Evolutionary conservation across 2,113 vertebrate genomes (phyloP), one percentile per base, ranked within the genome.

Genomic region (Burhinus bistriatus): DNA sequence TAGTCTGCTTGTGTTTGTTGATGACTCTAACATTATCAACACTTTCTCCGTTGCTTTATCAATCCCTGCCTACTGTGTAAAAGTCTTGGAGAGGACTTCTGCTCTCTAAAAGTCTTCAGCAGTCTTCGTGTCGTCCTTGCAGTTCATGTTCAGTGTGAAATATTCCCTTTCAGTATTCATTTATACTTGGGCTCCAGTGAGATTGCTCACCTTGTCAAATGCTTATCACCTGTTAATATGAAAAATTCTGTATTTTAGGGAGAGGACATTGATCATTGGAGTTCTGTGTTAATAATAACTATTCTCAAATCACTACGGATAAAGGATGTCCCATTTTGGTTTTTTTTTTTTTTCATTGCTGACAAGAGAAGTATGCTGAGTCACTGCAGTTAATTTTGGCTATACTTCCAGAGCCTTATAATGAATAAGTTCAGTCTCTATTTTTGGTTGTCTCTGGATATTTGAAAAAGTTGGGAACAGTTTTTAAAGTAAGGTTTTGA

Each of bases 331-430:
- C 34, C 15, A 1, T 20, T 8, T 72, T 55, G 40, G 40, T 8
- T 44, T 44, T 44, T 44, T 44, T 66, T 44, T 42, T 45, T 32
- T 20, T 3, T 14, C 29, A 36, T 72, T 86, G 36, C 75, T 95
- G 90, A 79, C 57, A 88, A 55, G 70, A 90, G 75, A 70, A 92
- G 29, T 57, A 3, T 89, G 88, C 88, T 95, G 94, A 93, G 86
- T 97, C 95, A 96, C 79, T 76, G 57, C 70, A 76, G 88, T 93
- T 93, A 93, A 88, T 93, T 95, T 79, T 94, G 71, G 70, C 70
- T 92, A 5, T 52, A 12, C 36, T 92, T 94, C 44, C 68, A 79
- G 52, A 91, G 44, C 27, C 75, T 80, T 90, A 52, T 49, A 61
- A 45, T 93, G 88, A 92, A 9, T 75, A 95, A 93, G 38, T 88